Base-by-base conservation (phyloP, 2,888 invertebrate genomes). In the Oscheius sp. region DNA sequence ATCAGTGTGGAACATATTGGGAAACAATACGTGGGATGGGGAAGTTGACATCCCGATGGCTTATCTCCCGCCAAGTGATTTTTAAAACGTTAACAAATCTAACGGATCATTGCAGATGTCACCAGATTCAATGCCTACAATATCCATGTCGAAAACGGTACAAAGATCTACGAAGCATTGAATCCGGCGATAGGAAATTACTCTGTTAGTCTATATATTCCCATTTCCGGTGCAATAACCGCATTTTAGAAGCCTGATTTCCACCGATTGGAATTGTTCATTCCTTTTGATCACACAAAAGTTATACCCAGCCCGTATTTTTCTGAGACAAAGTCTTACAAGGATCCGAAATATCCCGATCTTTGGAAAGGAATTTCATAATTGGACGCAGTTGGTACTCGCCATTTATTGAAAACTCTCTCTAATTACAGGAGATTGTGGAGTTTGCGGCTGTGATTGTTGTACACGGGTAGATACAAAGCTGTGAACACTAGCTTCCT, bases 11-110 rank as follows among this genome's bases (percentile, higher is more conserved):
- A 87, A 87, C 76, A 76, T 78, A 41, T 80, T 81, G 59, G 84
- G 80, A 35, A 66, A 49, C n/a, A 84, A 86, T 45, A 79, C 76
- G n/a, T 87, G 86, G 87, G 73, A 82, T 27, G 91, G 91, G 90
- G 84, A 79, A 25, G 90, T 91, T 25, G 84, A 86, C 41, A 89
- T 91, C 63, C 91, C 91, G 0, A 75, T 87, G 5, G 86, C 88
- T 0, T 91, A 91, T 82, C 89, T 91, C 58, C 91, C 91, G 52
- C 78, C 83, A 64, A 81, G 86, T 86, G 27, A 52, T 74, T n/a
- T n/a, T n/a, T 72, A 69, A 5, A 45, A 21, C 7, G 16, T 27
- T 46, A n/a, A 46, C 23, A 9, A 5, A 3, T 41, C 12, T 27
- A 45, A 27, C 45, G 23, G 16, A 35, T 23, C 16, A 43, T 75